Base-by-base conservation (phyloP, 30 jellyfish, hydroid and myxozoan genomes). In the Chironex yamaguchii region DNA sequence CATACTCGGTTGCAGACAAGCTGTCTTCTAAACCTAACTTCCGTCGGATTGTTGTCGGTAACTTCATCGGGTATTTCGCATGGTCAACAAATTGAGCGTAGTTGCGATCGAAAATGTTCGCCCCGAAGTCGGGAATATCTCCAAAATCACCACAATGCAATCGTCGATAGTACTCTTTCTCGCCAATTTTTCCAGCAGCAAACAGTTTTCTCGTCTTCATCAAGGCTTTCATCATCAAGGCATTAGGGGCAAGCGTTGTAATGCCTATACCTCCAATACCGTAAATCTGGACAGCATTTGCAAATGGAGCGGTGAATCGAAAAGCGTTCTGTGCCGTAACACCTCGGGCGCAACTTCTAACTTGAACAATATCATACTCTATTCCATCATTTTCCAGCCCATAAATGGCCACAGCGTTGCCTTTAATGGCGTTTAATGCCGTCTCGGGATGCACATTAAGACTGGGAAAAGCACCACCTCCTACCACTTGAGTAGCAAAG, bases 261-360 rank as follows among this genome's bases (percentile, higher is more conserved):
- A 58, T 58, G 26, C 73, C 73, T 4, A 58, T 25, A 58, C 73
- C 73, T 4, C 73, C 73, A 14, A 58, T 20, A 25, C 73, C 73
- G 21, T 58, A 58, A 11, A 58, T 25, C 26, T 14, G 25, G 4
- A 58, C 73, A 4, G 26, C 21, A 25, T 58, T 58, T 4, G 25
- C 34, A 25, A 58, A 25, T 58, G 73, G 73, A 58, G 73, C 73
- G 9, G 33, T 14, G 21, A 58, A 58, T 58, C 33, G 73, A 14
- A 25, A 25, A 9, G 73, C 25, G 21, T 58, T 58, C 34, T 20
- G 33, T 4, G 27, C 25, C 11, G 73, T 58, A 4, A 58, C 73
- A 4, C 73, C 73, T 9, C 73, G 73, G 4, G 73, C 73, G 21
- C 73, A 58, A 22, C 73, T 58, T 58, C 73, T 20, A 4, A 58